phyloP scores from a whole-genome alignment of 2,113 vertebrate genomes.

The Dissostichus mawsoni region DNA sequence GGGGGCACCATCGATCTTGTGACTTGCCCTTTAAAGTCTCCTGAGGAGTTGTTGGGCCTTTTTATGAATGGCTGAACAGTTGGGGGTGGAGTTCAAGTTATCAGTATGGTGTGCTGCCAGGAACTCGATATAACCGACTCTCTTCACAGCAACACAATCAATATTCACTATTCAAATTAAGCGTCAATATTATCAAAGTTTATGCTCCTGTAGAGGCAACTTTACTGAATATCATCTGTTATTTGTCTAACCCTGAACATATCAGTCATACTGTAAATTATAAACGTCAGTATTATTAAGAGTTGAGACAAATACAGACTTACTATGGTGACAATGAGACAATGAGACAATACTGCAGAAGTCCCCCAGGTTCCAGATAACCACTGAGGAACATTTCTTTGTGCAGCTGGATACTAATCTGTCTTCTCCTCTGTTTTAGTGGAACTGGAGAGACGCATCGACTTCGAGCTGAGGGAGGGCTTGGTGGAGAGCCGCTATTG shows the following conservation, averaged over 20 bases:
- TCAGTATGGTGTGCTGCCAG: background rate
- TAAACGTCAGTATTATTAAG: background rate
- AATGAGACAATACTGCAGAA: background rate
- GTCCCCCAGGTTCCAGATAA: background rate
- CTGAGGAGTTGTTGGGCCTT: no score
- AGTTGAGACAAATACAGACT: background rate
- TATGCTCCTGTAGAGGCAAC: background rate
- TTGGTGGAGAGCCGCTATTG: conserved; percentile 97
- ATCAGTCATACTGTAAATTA: background rate
- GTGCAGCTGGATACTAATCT: background rate
- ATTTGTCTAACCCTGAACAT: background rate
- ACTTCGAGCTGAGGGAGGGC: conserved; percentile 96
- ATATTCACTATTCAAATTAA: background rate
- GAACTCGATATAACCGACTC: background rate
- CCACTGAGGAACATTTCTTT: background rate
- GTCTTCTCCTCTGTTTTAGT: conserved; percentile 76
- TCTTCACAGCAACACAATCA: background rate
- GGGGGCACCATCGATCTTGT: background rate
- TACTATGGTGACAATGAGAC: background rate
- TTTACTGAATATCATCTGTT: background rate
- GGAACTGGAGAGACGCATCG: conserved; percentile 94
- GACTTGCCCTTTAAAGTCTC: no score
- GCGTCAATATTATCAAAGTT: background rate
- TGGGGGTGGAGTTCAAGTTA: background rate
- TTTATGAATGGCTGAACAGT: background rate